Conservation (phyloP, 2,797 vertebrate species). For the Margarornis squamiger region DNA sequence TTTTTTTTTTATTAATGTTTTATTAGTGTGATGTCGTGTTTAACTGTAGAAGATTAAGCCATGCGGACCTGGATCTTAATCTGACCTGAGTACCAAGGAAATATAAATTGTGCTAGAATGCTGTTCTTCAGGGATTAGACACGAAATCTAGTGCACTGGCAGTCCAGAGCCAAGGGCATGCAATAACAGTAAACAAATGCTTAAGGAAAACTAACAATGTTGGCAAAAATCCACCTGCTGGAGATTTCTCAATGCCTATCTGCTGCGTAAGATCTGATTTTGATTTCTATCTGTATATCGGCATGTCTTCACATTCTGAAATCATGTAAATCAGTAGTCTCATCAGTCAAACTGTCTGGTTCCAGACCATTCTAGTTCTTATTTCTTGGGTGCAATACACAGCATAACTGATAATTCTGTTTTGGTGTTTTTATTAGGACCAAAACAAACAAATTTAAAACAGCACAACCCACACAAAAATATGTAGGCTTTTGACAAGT, state of each 20-base stretch:
- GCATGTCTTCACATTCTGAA: background rate
- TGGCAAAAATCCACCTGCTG: background rate
- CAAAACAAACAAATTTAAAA: background rate
- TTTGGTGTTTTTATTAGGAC: background rate
- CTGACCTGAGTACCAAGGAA: background rate
- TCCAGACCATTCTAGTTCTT: background rate
- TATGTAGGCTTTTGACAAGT: background rate
- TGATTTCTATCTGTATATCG: background rate
- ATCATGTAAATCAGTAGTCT: background rate
- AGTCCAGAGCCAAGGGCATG: background rate
- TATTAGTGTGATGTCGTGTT: background rate
- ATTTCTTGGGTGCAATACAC: accelerated
- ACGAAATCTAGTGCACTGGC: background rate
- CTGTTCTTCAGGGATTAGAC: background rate
- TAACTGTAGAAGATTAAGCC: background rate
- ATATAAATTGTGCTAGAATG: background rate
- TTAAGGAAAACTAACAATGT: background rate
- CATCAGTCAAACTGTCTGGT: background rate
- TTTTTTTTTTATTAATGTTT: background rate
- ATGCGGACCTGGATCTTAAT: background rate
- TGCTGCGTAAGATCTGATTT: background rate
- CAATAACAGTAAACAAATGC: background rate
- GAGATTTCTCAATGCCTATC: background rate
- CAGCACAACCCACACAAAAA: background rate
- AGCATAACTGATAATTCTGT: background rate